These are phyloP conservation scores for Knipowitschia caucasica DNA, from an alignment of 2,797 vertebrate species.

Conservation along the genomic window DNA sequence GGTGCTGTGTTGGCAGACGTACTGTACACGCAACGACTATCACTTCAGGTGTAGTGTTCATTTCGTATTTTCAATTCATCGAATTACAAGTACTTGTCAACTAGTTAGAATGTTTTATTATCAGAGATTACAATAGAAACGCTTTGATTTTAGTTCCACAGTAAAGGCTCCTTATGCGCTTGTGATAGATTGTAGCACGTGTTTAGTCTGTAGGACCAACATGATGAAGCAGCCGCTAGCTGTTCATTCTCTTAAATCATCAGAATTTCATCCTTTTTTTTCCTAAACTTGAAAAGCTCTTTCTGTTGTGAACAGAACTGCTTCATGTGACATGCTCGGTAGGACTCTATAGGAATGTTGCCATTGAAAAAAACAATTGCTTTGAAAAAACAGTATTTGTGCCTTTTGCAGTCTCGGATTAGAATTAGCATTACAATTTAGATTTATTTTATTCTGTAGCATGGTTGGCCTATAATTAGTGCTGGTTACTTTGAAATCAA, in stretches of 20 bases:
- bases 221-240: slow-evolving; percentile 65
- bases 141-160: slow-evolving; percentile 28
- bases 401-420: slow-evolving; percentile 72
- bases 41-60: slow-evolving; percentile 48
- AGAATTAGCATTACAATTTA: slow-evolving; percentile 67
- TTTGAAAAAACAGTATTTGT: slow-evolving; percentile 70
- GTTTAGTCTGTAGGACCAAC: slow-evolving; percentile 50
- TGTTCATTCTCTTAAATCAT: slow-evolving; percentile 65
- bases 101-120: slow-evolving; percentile 49
- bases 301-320: slow-evolving; percentile 36
- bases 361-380: slow-evolving; percentile 68
- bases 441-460: slow-evolving; percentile 59
- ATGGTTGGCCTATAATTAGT: slow-evolving; percentile 60
- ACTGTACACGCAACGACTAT: slow-evolving; percentile 60
- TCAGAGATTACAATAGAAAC: slow-evolving; percentile 15
- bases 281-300: slow-evolving; percentile 60
- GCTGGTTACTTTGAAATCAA: slow-evolving; percentile 48
- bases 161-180: slow-evolving; percentile 29
- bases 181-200: slow-evolving; percentile 58
- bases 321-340: slow-evolving; percentile 52
- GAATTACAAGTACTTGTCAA: slow-evolving; percentile 30
- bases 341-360: slow-evolving; percentile 70
- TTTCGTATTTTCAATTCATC: slow-evolving; percentile 33
- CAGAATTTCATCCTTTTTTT: slow-evolving; percentile 61
- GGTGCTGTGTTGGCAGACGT: slow-evolving; percentile 68